Percentiles rank a stretch among this genome's conserved stretches.
Evolutionary conservation across 2,113 vertebrate species (phyloP).

Genomic region (Alaudala cheleensis): DNA sequence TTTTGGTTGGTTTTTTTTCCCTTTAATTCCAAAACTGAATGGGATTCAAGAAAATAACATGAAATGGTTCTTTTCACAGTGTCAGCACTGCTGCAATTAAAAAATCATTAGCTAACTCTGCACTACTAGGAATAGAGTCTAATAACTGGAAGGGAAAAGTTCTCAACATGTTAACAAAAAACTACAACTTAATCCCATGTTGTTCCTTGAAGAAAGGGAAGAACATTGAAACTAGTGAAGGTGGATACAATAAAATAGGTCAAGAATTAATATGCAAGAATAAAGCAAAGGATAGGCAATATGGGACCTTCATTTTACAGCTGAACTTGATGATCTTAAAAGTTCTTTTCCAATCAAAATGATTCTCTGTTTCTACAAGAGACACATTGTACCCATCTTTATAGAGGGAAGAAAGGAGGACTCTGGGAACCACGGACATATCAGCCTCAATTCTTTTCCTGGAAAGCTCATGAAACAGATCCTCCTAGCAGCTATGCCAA

Average conservation of each 20-base stretch:
- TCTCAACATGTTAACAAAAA: neutral
- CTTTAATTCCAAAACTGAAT: neutral
- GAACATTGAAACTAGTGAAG: neutral
- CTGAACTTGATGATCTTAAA: neutral
- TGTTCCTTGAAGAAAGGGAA: neutral
- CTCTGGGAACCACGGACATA: fast-evolving
- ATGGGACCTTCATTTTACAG: neutral
- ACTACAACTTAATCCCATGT: neutral
- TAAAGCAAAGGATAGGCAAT: neutral
- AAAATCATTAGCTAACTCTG: neutral
- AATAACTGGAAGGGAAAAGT: neutral
- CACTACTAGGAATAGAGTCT: neutral
- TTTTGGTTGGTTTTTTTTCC: neutral
- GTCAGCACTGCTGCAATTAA: neutral
- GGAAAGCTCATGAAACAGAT: neutral
- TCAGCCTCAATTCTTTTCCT: neutral
- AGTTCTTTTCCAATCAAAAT: neutral
- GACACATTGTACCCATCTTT: neutral
- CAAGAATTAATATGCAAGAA: neutral
- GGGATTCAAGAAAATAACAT: neutral
- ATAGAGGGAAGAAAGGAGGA: neutral
- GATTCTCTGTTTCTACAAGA: neutral
- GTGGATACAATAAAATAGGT: neutral
- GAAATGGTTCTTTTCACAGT: neutral
- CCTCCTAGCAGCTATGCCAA: neutral